Evolutionary conservation across 2,797 vertebrate genomes (phyloP), one percentile per base, ranked within the genome.

Genomic region (Xerus rutilus): DNA sequence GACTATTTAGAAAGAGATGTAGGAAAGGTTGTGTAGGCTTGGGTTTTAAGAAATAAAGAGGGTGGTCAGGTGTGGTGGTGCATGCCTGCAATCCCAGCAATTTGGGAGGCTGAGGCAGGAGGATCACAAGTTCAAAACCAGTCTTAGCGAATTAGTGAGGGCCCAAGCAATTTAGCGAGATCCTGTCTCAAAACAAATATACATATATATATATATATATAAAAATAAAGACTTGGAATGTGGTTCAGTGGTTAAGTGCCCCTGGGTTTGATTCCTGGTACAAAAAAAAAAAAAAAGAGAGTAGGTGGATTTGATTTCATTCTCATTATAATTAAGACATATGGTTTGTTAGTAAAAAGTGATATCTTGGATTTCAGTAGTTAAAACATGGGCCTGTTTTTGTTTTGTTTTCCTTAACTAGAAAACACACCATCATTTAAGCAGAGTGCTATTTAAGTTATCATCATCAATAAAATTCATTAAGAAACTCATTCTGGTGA

Each of bases 401-500:
- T 72, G 18, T 69, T 35, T 91, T 28, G 49, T 76, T 97, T 96
- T 91, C 4, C 35, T 93, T 85, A 49, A 65, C 45, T 81, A 52
- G 82, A 86, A 93, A 94, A 85, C 14, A 92, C 39, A 84, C 65
- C 28, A 52, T 12, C 32, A 23, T 83, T 86, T 91, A 83, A 76
- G 4, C 23, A n/a, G 49, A 32, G 73, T 82, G 32, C 52, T 82
- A 45, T 89, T 95, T 96, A 79, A 95, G n/a, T 20, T 81, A 95
- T 45, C 52, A 17, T 39, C 47, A 18, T 49, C 70, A 73, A 84
- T 83, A 81, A 93, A 96, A 95, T 91, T 87, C 81, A 96, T 82
- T 96, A 92, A 84, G 54, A 73, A 82, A 86, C 73, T 81, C 49
- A 93, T 95, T 91, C 52, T 69, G 69, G 15, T 49, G 47, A 49